Evolutionary conservation across 2,797 vertebrate species (phyloP).

Genomic region (Enteromius viviparus): DNA sequence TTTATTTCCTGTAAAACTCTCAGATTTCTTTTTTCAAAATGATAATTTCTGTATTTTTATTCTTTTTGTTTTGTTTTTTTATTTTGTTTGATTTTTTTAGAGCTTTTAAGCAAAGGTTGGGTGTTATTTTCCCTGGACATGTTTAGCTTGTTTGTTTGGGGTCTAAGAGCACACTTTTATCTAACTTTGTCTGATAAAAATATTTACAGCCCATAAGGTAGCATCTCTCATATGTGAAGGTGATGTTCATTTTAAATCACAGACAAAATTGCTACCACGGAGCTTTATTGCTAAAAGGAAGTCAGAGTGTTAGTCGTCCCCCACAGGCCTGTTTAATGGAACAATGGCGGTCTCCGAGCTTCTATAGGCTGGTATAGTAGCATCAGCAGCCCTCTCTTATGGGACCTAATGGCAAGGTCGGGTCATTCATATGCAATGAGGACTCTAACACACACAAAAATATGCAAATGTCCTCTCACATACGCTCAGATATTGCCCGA

Average conservation of each 20-base stretch:
- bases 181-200: conserved; percentile 6
- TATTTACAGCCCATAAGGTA: background rate
- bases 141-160: background rate
- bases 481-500: conserved; percentile 24
- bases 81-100: background rate
- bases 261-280: background rate
- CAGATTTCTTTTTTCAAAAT: too few relatives aligned
- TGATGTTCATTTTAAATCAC: conserved; percentile 4
- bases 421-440: conserved; percentile 37
- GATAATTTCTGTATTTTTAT: background rate
- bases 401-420: conserved; percentile 25
- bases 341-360: background rate
- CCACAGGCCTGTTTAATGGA: conserved; percentile 7
- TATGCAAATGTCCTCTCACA: conserved; percentile 13
- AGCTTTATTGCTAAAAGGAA: conserved; percentile 4
- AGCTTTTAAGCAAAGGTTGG: background rate
- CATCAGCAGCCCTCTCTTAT: conserved; percentile 4
- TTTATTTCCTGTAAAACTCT: background rate
- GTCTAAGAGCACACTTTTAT: conserved; percentile 6
- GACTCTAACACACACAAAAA: background rate
- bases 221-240: conserved; percentile 12
- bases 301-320: background rate
- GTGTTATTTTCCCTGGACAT: background rate
- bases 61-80: background rate
- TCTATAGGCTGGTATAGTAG: background rate